Conservation (phyloP, 1,140 invertebrate genomes). For the Cepaea nemoralis region DNA sequence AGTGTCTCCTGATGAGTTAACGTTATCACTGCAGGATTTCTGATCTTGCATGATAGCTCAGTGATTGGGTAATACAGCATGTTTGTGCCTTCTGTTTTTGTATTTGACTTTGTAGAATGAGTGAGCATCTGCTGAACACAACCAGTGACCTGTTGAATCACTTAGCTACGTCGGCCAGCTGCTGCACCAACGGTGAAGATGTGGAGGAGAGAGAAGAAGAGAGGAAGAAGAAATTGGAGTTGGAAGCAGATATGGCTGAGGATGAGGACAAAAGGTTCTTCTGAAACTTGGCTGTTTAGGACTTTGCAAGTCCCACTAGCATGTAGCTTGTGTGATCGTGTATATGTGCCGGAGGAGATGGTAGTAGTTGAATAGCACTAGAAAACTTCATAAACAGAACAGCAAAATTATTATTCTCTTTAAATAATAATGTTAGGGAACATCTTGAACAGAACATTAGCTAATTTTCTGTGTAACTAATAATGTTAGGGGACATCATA, state of each 20-base stretch:
- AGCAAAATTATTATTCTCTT: no score
- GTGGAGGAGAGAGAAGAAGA: neutral
- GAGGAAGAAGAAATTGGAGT: neutral
- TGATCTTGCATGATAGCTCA: no score
- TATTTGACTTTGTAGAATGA: slow-evolving; percentile 37
- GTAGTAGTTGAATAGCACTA: no score
- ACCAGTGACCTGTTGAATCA: slow-evolving; percentile 47
- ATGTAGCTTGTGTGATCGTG: neutral
- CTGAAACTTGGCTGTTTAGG: neutral
- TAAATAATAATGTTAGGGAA: no score
- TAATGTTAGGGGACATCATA: no score
- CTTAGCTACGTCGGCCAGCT: slow-evolving; percentile 37
- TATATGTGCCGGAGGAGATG: no score
- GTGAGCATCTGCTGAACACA: slow-evolving; percentile 46
- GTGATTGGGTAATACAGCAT: no score
- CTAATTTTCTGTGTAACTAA: no score
- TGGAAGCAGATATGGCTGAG: neutral
- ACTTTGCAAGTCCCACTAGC: neutral
- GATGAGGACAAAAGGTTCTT: neutral
- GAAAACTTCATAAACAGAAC: no score
- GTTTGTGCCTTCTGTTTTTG: neutral
- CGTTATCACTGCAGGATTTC: no score
- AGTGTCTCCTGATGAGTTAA: no score
- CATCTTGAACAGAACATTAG: no score
- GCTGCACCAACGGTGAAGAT: slow-evolving; percentile 15